Conservation (phyloP, 2,113 vertebrate genomes). For the Lethenteron camtschaticum region DNA sequence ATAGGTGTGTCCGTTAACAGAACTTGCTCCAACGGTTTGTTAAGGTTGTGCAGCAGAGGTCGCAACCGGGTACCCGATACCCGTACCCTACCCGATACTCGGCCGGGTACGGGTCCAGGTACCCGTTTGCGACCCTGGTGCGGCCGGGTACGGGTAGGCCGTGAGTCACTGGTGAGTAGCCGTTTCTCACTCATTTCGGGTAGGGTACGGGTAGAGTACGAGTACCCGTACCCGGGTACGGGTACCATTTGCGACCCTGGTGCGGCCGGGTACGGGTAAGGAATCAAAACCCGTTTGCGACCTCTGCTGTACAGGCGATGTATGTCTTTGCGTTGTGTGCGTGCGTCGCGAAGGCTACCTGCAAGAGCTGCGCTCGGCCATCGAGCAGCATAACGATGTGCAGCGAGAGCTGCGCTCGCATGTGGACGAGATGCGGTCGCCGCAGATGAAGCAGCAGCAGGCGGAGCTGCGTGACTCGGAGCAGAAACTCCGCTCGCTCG, state of each 20-base stretch:
- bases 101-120: too few relatives aligned
- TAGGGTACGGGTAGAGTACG: too few relatives aligned
- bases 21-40: not conserved
- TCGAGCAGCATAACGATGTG: slow-evolving; percentile 20
- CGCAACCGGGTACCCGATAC: too few relatives aligned
- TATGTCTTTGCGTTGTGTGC: slow-evolving; percentile 9
- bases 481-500: slow-evolving; percentile 29
- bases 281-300: too few relatives aligned
- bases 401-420: slow-evolving; percentile 21
- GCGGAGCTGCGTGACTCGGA: slow-evolving; percentile 28
- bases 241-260: too few relatives aligned
- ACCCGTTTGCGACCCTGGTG: too few relatives aligned
- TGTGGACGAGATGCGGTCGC: slow-evolving; percentile 20
- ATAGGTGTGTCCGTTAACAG: not conserved
- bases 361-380: slow-evolving; percentile 24
- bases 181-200: too few relatives aligned
- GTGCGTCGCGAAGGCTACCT: slow-evolving; percentile 30
- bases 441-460: slow-evolving; percentile 25
- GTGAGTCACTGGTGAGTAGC: too few relatives aligned
- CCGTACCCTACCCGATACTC: too few relatives aligned
- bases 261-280: too few relatives aligned
- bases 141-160: too few relatives aligned
- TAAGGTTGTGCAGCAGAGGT: not conserved
- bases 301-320: not conserved
- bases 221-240: too few relatives aligned